phyloP scores from a whole-genome alignment of 2,113 vertebrate genomes.

The Rutilus rutilus region DNA sequence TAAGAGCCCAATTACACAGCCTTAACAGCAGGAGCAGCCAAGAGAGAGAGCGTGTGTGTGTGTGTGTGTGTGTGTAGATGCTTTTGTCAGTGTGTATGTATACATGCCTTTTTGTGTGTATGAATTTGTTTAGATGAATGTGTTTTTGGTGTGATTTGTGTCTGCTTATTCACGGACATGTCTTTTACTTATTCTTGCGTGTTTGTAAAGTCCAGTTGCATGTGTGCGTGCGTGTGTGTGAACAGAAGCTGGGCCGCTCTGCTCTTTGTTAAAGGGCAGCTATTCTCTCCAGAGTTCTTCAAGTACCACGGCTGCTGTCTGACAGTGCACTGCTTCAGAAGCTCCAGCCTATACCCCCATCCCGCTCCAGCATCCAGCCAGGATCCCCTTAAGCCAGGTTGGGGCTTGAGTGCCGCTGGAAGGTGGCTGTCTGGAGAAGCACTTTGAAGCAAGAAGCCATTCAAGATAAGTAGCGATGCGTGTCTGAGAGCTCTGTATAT shows the following conservation, averaged over 20 bases:
- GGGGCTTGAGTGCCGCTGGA: slow-evolving; percentile 51
- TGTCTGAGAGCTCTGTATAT: slow-evolving; percentile 56
- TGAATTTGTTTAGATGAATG: slow-evolving; percentile 7
- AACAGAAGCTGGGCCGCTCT: slow-evolving; percentile 62
- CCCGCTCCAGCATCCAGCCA: slow-evolving; percentile 42
- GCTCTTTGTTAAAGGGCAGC: slow-evolving; percentile 57
- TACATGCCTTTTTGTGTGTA: slow-evolving; percentile 40
- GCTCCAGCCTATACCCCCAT: slow-evolving; percentile 57
- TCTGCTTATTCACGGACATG: slow-evolving; percentile 19
- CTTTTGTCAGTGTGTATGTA: slow-evolving; percentile 20
- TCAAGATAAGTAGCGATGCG: slow-evolving; percentile 49
- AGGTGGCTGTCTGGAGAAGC: slow-evolving; percentile 56
- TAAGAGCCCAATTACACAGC: slow-evolving; percentile 63
- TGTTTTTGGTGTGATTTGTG: slow-evolving; percentile 13
- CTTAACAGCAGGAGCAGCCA: slow-evolving; percentile 55
- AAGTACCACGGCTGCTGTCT: slow-evolving; percentile 58
- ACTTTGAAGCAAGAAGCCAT: slow-evolving; percentile 51
- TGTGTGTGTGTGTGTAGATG: slow-evolving; percentile 32
- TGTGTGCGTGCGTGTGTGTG: slow-evolving; percentile 1
- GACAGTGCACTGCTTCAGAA: slow-evolving; percentile 57
- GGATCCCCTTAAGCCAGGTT: slow-evolving; percentile 22
- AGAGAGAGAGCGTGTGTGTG: slow-evolving; percentile 29
- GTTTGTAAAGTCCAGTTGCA: neutral
- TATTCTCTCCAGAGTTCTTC: slow-evolving; percentile 59
- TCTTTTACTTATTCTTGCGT: slow-evolving; percentile 6